Evolutionary conservation across 2,113 vertebrate species (phyloP).

Genomic region (Xiphophorus hellerii): DNA sequence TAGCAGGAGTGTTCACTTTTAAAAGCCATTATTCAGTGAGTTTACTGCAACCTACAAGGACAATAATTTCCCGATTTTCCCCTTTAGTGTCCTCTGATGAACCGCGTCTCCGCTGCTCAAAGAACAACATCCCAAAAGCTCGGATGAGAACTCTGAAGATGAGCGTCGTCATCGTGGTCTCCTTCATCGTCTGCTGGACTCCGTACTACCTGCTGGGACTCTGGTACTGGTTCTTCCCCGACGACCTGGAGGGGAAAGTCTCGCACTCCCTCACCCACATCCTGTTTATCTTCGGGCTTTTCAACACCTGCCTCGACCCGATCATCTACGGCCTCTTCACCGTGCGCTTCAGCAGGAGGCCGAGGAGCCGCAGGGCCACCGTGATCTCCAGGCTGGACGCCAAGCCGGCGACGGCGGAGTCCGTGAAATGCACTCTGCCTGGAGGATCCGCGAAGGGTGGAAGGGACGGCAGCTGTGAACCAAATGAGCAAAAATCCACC

Average conservation of each 20-base stretch:
- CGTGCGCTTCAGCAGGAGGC: slow-evolving; percentile 63
- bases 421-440: slow-evolving; percentile 28
- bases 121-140: slow-evolving; percentile 84
- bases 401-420: neutral
- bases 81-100: slow-evolving; percentile 65
- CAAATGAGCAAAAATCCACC: slow-evolving; percentile 3
- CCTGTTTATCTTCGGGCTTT: slow-evolving; percentile 84
- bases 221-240: slow-evolving; percentile 86
- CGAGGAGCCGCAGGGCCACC: slow-evolving; percentile 17
- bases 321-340: slow-evolving; percentile 82
- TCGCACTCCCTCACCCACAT: slow-evolving; percentile 81
- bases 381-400: slow-evolving; percentile 14
- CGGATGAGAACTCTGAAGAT: slow-evolving; percentile 84
- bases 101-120: slow-evolving; percentile 77
- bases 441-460: neutral
- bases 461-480: slow-evolving; percentile 1
- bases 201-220: slow-evolving; percentile 84
- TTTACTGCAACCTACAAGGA: accelerated
- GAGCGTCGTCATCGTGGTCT: slow-evolving; percentile 83
- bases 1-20: neutral
- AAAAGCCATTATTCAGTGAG: neutral
- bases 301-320: slow-evolving; percentile 81
- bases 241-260: slow-evolving; percentile 79
- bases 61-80: neutral
- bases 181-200: slow-evolving; percentile 85